A percentile compares a stretch with the other conserved stretches of the same genome.
These are phyloP conservation scores for Macrophya annulata DNA, from an alignment of 2,888 invertebrate species.

Conservation along the genomic window DNA sequence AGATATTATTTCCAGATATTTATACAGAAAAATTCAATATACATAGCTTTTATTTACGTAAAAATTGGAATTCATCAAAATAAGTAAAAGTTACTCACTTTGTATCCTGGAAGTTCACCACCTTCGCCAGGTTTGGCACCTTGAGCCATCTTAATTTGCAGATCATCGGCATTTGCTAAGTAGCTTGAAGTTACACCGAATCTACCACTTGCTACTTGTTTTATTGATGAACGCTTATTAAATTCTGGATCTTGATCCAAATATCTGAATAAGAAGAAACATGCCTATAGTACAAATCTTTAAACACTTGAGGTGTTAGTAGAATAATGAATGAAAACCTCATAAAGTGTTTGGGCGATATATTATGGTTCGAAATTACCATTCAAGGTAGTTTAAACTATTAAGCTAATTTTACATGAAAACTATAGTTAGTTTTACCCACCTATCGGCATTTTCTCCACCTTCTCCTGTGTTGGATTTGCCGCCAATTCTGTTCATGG, in stretches of 20 bases:
- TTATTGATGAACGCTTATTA: constrained; percentile 96
- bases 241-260: constrained; percentile 87
- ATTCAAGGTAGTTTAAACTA: constrained; percentile 20
- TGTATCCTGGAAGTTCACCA: constrained; percentile 95
- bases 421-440: constrained; percentile 19
- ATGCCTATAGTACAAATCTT: constrained; percentile 15
- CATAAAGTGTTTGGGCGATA: constrained; percentile 35
- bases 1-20: no score
- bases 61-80: background rate
- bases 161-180: constrained; percentile 97
- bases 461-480: constrained; percentile 99
- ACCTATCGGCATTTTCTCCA: constrained; percentile 90
- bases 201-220: constrained; percentile 99
- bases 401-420: constrained; percentile 2
- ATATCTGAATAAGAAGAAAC: constrained; percentile 79
- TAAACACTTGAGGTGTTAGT: background rate
- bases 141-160: constrained; percentile 99
- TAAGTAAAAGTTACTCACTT: constrained; percentile 77
- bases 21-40: no score
- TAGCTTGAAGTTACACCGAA: constrained; percentile 99
- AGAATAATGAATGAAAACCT: background rate
- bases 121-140: constrained; percentile 99
- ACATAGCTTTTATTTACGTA: no score
- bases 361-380: constrained; percentile 21
- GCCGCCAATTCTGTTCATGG: constrained; percentile 98